These are phyloP conservation scores for rabbit (Oryctolagus cuniculus) DNA, from an alignment of 2,113 vertebrate species.

Conservation along the genomic window mOryCun1.1 NC_091440.1:78509001-78509500, in stretches of 20 bases:
- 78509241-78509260: neutral
- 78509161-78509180: neutral
- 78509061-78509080: neutral
- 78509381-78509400: neutral
- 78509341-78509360: neutral
- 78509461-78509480: neutral
- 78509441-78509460: neutral
- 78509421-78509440: neutral
- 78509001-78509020: neutral
- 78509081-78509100: neutral
- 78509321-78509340: neutral
- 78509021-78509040: neutral
- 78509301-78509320: neutral
- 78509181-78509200: neutral
- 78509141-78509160: neutral
- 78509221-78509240: neutral
- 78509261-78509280: neutral
- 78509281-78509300: neutral
- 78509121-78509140: neutral
- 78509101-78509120: neutral
- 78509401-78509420: neutral
- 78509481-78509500: neutral
- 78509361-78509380: neutral
- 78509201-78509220: neutral
- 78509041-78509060: neutral